A percentile compares a stretch with the other conserved stretches of the same genome.
phyloP scores from a whole-genome alignment of 2,113 vertebrate species.

The Geococcyx californianus region DNA sequence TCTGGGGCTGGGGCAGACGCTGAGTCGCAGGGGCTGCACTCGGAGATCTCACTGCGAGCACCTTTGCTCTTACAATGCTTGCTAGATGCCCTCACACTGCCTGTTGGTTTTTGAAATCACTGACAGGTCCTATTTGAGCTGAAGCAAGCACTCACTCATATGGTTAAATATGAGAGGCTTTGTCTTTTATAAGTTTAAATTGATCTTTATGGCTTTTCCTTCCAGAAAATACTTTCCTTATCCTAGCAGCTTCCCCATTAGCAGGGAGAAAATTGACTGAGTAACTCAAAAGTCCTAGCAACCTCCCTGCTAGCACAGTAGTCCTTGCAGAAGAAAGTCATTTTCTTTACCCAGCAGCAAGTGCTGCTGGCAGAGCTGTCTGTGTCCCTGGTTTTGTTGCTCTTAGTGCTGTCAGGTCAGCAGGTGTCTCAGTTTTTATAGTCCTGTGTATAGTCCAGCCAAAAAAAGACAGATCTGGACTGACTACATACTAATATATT shows the following conservation, averaged over 20 bases:
- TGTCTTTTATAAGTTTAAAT: background rate
- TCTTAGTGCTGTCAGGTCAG: background rate
- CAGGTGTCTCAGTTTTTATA: background rate
- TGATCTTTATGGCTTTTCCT: background rate
- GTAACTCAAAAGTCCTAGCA: background rate
- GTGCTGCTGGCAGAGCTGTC: background rate
- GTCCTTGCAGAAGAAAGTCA: background rate
- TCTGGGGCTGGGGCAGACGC: fast-evolving
- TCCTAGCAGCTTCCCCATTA: background rate
- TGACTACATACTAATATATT: background rate
- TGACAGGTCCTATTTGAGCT: background rate
- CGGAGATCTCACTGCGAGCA: background rate
- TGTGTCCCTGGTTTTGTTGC: background rate
- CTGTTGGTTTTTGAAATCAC: background rate
- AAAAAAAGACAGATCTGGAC: background rate
- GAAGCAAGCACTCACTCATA: fast-evolving
- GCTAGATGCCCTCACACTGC: fast-evolving
- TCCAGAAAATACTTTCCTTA: background rate
- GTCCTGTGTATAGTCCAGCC: background rate
- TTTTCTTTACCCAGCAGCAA: background rate
- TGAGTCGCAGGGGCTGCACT: background rate
- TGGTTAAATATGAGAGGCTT: background rate
- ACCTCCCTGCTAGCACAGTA: background rate
- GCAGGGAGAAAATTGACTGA: background rate
- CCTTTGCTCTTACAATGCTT: background rate